These are phyloP conservation scores for Eulemur albifrons DNA, from an alignment of 2,797 vertebrate species.

Conservation along the genomic window DNA sequence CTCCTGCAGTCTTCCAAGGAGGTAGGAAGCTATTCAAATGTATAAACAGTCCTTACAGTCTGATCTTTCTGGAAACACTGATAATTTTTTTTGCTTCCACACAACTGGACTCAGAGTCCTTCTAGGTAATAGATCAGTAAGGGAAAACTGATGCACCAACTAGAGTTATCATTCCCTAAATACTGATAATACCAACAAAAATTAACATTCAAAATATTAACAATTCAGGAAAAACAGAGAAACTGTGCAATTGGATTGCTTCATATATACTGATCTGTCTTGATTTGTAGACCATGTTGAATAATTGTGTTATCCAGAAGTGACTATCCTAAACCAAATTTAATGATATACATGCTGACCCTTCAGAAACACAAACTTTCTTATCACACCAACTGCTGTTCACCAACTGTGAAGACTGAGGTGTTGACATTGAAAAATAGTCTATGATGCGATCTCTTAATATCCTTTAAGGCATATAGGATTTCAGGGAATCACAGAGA, in stretches of 20 bases:
- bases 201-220: neutral
- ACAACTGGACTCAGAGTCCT: neutral
- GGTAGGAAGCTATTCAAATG: neutral
- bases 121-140: neutral
- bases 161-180: neutral
- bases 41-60: neutral
- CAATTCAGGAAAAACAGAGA: neutral
- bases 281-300: neutral
- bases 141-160: neutral
- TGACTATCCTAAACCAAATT: neutral
- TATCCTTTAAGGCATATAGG: neutral
- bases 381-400: neutral
- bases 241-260: neutral
- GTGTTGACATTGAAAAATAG: neutral
- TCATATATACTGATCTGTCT: neutral
- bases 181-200: neutral
- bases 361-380: neutral
- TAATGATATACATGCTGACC: neutral
- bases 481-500: neutral
- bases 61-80: neutral
- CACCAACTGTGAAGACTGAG: neutral
- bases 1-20: neutral
- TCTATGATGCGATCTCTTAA: neutral
- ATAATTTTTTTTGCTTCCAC: neutral
- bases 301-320: neutral